Percentiles rank a stretch among this genome's conserved stretches.
These are phyloP conservation scores for Synanthedon vespiformis DNA, from an alignment of 2,888 invertebrate species.

Conservation along the genomic window DNA sequence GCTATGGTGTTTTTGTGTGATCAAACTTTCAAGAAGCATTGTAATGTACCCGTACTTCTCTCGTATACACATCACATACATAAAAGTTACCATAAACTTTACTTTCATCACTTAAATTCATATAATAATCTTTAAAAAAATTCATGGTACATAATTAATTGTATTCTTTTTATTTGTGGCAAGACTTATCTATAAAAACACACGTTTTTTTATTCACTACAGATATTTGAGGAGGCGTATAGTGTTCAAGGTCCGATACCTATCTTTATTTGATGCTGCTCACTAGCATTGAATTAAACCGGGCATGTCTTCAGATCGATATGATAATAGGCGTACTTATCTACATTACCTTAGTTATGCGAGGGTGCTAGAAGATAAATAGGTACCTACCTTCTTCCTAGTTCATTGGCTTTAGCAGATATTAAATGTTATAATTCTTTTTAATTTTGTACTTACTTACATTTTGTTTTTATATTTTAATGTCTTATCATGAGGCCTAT, in stretches of 20 bases:
- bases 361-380: not conserved
- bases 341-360: not conserved
- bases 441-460: too few relatives aligned
- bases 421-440: not conserved
- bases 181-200: not conserved
- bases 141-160: not conserved
- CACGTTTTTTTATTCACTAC: too few relatives aligned
- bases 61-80: not conserved
- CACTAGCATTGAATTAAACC: not conserved
- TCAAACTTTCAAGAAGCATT: too few relatives aligned
- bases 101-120: not conserved
- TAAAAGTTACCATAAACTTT: not conserved
- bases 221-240: too few relatives aligned
- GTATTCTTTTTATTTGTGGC: conserved; percentile 4
- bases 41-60: too few relatives aligned
- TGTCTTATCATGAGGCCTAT: too few relatives aligned
- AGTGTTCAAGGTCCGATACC: conserved; percentile 8
- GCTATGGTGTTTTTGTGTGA: too few relatives aligned
- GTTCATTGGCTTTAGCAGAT: not conserved
- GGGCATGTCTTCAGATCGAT: not conserved
- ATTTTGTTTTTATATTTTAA: too few relatives aligned
- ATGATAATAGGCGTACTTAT: not conserved
- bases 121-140: not conserved
- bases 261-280: conserved; percentile 4
- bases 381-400: too few relatives aligned